Conservation (phyloP, 2,888 invertebrate genomes). For the Nemurella pictetii region DNA sequence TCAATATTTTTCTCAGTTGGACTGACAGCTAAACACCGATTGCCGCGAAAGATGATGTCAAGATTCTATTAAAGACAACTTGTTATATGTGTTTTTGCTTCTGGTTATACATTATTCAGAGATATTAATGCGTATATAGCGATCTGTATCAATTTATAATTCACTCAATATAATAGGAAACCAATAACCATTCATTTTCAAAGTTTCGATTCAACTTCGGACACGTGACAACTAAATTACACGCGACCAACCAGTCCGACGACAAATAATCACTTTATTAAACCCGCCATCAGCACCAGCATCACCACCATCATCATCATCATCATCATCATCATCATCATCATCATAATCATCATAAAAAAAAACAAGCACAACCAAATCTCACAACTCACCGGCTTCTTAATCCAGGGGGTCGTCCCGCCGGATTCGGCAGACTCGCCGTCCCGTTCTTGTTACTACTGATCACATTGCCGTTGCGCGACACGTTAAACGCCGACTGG, state of each 20-base stretch:
- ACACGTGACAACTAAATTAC: background rate
- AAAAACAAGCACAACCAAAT: background rate
- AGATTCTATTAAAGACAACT: background rate
- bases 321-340: background rate
- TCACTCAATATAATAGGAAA: background rate
- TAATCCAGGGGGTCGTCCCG: slow-evolving; percentile 7
- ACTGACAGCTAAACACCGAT: too few relatives aligned
- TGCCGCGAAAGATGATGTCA: background rate
- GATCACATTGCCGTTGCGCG: background rate
- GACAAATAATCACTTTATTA: background rate
- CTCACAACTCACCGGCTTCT: slow-evolving; percentile 1
- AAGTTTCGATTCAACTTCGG: background rate
- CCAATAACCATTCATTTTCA: background rate
- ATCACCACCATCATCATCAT: too few relatives aligned
- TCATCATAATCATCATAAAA: too few relatives aligned
- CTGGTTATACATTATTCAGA: background rate
- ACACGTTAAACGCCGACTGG: slow-evolving; percentile 1
- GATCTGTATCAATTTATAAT: slow-evolving; percentile 1
- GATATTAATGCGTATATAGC: background rate
- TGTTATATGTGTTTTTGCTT: background rate
- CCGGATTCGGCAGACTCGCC: slow-evolving; percentile 10
- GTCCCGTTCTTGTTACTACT: background rate
- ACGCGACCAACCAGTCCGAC: background rate
- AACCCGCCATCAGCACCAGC: too few relatives aligned
- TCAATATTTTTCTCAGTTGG: background rate